Evolutionary conservation across 2,113 vertebrate species (phyloP), one percentile per base, ranked within the genome.

Genomic region (Hymenochirus boettgeri): DNA sequence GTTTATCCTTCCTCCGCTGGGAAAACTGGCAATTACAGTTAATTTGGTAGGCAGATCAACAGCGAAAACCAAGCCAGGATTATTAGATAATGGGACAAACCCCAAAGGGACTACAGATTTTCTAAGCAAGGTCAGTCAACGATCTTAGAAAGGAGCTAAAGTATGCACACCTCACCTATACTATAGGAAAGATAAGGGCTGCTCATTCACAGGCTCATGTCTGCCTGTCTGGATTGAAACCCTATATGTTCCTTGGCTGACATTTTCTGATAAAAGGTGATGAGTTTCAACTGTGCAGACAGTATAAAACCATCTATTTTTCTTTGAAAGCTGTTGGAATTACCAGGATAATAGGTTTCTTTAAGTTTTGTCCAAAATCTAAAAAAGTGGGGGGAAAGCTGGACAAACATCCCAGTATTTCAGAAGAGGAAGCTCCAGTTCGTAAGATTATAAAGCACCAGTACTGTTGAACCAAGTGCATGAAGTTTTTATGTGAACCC

Each of bases 111-210:
- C 70, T 67, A 0, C 57, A 1, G 65, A 13, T 48, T 71, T 73
- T 66, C 66, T 18, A 57, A 71, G 70, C 21, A 70, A 66, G 46
- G 62, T 74, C 72, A 57, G 64, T 73, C 72, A 73, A 50, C 56
- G 62, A 35, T 21, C 21, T 69, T 73, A 29, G 73, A 60, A 42
- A 27, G 69, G 27, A 46, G 63, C 26, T 39, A 29, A 26, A 58
- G 55, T 52, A 48, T 31, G 18, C 47, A 25, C 10, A 42, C 42
- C n/a, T 23, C 25, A 76, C 58, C 29, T 66, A 47, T 39, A 62
- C 52, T 31, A 35, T 59, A 25, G 52, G 51, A 4, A 37, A 7
- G 42, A 76, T 61, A 73, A 62, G 73, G 23, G 5, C 9, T 18
- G 10, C 13, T 2, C 48, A 66, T 51, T 67, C 55, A 59, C 29